phyloP scores from a whole-genome alignment of 2,113 vertebrate genomes.

The Ictalurus punctatus region DNA sequence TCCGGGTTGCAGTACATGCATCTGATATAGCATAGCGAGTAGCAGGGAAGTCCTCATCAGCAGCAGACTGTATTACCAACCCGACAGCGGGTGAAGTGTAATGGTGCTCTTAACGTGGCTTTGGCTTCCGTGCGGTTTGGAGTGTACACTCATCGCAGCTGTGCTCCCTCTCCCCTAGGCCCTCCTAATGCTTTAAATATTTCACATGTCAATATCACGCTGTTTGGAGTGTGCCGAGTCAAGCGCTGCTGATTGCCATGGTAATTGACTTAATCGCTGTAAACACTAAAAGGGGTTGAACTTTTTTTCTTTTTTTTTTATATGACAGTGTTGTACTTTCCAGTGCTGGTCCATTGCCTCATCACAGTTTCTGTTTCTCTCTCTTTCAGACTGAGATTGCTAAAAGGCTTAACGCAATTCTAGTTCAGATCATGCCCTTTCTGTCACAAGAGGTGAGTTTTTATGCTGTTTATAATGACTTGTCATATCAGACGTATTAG shows the following conservation, averaged over 20 bases:
- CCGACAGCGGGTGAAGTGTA: constrained; percentile 58
- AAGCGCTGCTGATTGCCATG: constrained; percentile 76
- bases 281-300: constrained; percentile 70
- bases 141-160: constrained; percentile 78
- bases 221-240: constrained; percentile 79
- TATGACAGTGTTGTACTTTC: constrained; percentile 14
- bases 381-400: constrained; percentile 93
- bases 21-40: not conserved
- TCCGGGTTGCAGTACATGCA: constrained; percentile 8
- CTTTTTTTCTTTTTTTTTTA: constrained; percentile 61
- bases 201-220: constrained; percentile 81
- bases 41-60: constrained; percentile 35
- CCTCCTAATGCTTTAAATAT: constrained; percentile 79
- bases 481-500: not conserved
- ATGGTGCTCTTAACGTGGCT: constrained; percentile 69
- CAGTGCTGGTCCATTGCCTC: constrained; percentile 13
- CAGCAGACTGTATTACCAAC: constrained; percentile 60
- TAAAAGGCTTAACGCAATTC: constrained; percentile 93
- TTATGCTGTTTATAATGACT: not conserved
- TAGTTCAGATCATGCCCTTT: constrained; percentile 99
- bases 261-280: constrained; percentile 79
- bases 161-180: constrained; percentile 73
- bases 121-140: constrained; percentile 71
- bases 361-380: constrained; percentile 55
- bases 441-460: constrained; percentile 96